phyloP scores from a whole-genome alignment of 2,888 invertebrate species.

The Temnothorax ravouxi region DNA sequence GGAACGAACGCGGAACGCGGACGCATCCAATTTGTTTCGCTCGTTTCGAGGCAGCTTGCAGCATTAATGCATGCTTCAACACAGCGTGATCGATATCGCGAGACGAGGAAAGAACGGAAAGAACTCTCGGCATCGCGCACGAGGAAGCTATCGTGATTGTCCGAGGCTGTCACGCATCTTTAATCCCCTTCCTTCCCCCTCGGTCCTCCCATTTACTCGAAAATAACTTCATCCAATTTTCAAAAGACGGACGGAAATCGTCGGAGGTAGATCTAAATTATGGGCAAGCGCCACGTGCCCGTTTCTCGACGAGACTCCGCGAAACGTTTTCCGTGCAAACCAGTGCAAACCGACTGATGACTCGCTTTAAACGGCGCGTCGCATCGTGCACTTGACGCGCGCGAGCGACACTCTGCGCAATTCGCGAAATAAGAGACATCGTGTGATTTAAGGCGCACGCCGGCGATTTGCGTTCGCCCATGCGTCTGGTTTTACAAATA shows the following conservation, averaged over 20 bases:
- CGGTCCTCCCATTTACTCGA: neutral
- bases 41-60: slow-evolving; percentile 46
- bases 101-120: slow-evolving; percentile 22
- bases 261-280: neutral
- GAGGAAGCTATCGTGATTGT: slow-evolving; percentile 8
- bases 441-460: slow-evolving; percentile 16
- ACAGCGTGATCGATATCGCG: slow-evolving; percentile 66
- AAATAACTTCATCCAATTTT: slow-evolving; percentile 24
- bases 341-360: slow-evolving; percentile 11
- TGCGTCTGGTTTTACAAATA: slow-evolving; percentile 5
- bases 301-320: neutral
- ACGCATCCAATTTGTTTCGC: slow-evolving; percentile 64
- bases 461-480: neutral
- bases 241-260: neutral
- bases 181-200: neutral
- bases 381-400: neutral
- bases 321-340: neutral
- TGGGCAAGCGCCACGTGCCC: neutral
- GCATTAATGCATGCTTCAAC: slow-evolving; percentile 67
- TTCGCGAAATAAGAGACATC: slow-evolving; percentile 29
- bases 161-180: neutral
- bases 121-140: neutral
- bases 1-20: slow-evolving; percentile 9
- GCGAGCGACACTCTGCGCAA: slow-evolving; percentile 21
- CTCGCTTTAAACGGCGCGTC: neutral